Evolutionary conservation across 2,888 invertebrate genomes (phyloP).

Genomic region (Pilophorus perplexus): DNA sequence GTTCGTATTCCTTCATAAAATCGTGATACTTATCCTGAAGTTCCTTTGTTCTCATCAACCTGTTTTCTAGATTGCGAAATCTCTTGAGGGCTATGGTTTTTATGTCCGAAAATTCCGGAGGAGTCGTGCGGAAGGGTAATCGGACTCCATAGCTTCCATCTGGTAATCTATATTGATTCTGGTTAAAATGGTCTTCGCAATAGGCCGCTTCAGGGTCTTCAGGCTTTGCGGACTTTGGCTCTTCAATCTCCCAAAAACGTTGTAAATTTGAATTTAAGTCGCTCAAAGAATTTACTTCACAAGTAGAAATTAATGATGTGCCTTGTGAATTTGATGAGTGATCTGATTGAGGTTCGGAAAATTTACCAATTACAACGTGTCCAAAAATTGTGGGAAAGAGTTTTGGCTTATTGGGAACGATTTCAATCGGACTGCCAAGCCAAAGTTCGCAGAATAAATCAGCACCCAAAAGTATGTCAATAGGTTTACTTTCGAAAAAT

Average conservation of each 20-base stretch:
- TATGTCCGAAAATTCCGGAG: no score
- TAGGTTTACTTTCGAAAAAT: background rate
- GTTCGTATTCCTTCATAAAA: constrained; percentile 8
- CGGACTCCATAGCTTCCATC: no score
- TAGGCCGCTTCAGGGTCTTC: no score
- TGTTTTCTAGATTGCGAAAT: no score
- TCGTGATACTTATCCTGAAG: constrained; percentile 7
- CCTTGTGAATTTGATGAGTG: background rate
- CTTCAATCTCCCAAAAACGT: constrained; percentile 23
- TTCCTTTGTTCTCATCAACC: no score
- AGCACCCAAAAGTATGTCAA: constrained; percentile 15
- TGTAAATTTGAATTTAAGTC: constrained; percentile 5
- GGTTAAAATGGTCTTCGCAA: no score
- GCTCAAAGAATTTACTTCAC: background rate
- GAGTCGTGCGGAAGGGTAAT: no score
- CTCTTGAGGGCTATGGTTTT: no score
- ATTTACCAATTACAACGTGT: constrained; percentile 10
- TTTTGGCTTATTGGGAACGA: background rate
- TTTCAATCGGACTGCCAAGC: constrained; percentile 1
- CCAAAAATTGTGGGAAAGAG: constrained; percentile 20
- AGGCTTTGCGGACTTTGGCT: background rate
- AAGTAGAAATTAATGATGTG: background rate
- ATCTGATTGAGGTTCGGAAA: background rate
- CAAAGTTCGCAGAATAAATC: constrained; percentile 4
- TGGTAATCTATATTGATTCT: no score